phyloP scores from a whole-genome alignment of 2,113 vertebrate species.

The Phodopus roborovskii region DNA sequence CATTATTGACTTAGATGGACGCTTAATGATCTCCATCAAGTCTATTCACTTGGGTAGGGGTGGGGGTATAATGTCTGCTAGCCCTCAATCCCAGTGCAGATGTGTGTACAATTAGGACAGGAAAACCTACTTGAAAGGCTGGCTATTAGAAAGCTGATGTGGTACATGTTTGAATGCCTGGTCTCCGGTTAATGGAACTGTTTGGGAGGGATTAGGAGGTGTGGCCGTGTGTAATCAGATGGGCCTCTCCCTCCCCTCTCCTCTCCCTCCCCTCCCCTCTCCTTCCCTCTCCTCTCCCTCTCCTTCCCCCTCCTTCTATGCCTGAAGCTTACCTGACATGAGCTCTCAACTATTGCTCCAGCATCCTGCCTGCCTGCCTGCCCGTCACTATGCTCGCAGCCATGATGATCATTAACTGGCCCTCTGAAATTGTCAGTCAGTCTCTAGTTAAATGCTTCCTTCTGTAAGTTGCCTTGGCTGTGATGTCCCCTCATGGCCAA shows the following conservation, averaged over 20 bases:
- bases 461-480: neutral
- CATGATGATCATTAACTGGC: neutral
- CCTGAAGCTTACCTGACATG: neutral
- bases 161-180: neutral
- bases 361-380: neutral
- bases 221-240: neutral
- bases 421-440: neutral
- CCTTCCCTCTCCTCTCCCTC: neutral
- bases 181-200: neutral
- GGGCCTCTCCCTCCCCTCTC: neutral
- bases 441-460: neutral
- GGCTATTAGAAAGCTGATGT: neutral
- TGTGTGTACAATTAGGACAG: neutral
- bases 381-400: accelerated
- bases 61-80: too few species aligned
- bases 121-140: neutral
- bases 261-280: neutral
- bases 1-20: neutral
- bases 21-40: neutral
- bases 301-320: neutral
- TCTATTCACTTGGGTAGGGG: accelerated
- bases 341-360: neutral
- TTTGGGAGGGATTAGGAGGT: neutral
- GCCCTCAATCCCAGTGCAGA: neutral
- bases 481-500: neutral